phyloP scores from a whole-genome alignment of 2,797 vertebrate species.

The Mustela erminea region DNA sequence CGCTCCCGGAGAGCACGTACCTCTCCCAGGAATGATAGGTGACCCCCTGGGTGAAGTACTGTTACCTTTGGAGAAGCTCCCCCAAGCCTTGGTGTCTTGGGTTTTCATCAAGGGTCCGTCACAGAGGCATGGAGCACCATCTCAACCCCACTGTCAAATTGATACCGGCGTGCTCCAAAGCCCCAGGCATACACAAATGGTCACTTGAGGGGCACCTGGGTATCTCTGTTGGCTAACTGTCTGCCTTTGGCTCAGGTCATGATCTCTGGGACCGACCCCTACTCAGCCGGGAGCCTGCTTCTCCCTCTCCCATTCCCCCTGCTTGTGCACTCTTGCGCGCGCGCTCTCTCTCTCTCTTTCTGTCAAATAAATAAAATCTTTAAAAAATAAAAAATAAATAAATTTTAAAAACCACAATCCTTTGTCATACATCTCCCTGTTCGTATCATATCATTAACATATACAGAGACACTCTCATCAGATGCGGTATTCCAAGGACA shows the following conservation, averaged over 20 bases:
- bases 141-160: not conserved
- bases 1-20: not conserved
- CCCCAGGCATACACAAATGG: too few relatives aligned
- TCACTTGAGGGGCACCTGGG: not conserved
- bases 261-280: not conserved
- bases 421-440: not conserved
- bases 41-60: accelerated
- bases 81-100: too few relatives aligned
- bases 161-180: not conserved
- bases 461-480: not conserved
- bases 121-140: not conserved
- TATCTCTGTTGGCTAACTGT: not conserved
- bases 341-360: not conserved
- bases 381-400: not conserved
- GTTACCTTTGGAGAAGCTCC: not conserved
- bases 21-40: not conserved
- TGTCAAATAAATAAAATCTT: not conserved
- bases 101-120: not conserved
- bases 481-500: not conserved
- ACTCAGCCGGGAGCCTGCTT: not conserved
- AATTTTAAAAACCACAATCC: not conserved
- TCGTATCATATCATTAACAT: not conserved
- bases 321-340: too few relatives aligned
- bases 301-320: not conserved
- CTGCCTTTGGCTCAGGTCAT: not conserved